phyloP scores from a whole-genome alignment of 1,140 invertebrate species.

The Leguminivora glycinivorella region DNA sequence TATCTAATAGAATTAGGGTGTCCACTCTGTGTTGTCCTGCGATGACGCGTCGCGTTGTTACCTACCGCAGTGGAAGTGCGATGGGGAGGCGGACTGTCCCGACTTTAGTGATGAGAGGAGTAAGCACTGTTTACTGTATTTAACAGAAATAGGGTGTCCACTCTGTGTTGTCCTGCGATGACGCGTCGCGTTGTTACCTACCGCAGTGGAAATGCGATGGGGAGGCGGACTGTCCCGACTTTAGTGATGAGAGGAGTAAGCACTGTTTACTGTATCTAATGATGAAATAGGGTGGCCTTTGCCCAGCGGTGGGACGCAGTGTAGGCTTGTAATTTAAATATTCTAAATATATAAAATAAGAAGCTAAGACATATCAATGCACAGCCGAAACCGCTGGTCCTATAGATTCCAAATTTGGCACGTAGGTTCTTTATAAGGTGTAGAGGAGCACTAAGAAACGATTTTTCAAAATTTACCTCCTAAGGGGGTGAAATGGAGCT shows the following conservation, averaged over 20 bases:
- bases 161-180: conserved; percentile 86
- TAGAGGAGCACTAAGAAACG: no score
- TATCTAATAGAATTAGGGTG: conserved; percentile 89
- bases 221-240: conserved; percentile 84
- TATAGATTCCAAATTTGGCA: no score
- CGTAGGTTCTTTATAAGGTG: no score
- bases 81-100: conserved; percentile 84
- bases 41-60: conserved; percentile 82
- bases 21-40: conserved; percentile 85
- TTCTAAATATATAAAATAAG: no score
- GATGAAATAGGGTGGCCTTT: conserved; percentile 94
- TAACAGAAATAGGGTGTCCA: conserved; percentile 89
- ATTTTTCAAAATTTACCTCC: no score
- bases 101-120: conserved; percentile 81
- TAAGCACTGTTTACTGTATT: conserved; percentile 60
- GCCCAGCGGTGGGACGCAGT: conserved; percentile 83
- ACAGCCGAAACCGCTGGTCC: no score
- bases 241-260: conserved; percentile 79
- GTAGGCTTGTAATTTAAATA: no score
- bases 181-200: conserved; percentile 81
- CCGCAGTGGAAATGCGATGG: conserved; percentile 82
- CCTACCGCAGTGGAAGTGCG: conserved; percentile 79
- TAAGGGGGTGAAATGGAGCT: no score
- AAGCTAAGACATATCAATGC: no score
- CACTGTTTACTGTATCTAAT: conserved; percentile 74